phyloP scores from a whole-genome alignment of 2,797 vertebrate genomes.

The Xenentodon cancila region DNA sequence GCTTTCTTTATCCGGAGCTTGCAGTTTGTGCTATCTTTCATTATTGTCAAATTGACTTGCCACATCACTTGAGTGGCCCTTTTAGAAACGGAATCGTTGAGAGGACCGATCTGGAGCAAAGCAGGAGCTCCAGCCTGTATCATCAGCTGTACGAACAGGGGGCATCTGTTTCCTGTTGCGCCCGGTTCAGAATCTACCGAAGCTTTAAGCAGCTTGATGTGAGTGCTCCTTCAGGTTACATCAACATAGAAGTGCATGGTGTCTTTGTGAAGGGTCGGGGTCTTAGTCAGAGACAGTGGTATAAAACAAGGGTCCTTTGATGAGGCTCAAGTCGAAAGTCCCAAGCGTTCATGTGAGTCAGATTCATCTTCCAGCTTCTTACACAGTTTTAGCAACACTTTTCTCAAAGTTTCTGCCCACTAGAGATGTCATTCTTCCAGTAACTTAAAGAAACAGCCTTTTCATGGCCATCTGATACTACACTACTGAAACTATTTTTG shows the following conservation, averaged over 20 bases:
- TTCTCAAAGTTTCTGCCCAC: too few relatives aligned
- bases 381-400: too few relatives aligned
- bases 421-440: too few relatives aligned
- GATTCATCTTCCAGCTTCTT: too few relatives aligned
- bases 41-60: conserved; percentile 77
- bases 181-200: conserved; percentile 32
- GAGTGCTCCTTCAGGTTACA: conserved; percentile 37
- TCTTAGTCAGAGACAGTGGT: conserved; percentile 16
- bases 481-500: too few relatives aligned
- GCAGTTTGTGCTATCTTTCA: conserved; percentile 76
- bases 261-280: not conserved
- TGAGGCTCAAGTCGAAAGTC: too few relatives aligned
- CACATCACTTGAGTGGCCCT: conserved; percentile 70
- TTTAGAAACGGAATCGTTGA: conserved; percentile 57
- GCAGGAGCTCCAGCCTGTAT: conserved; percentile 40
- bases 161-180: conserved; percentile 49
- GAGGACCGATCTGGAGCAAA: conserved; percentile 43
- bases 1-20: conserved; percentile 72
- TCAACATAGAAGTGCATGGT: conserved; percentile 35
- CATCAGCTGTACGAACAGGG: conserved; percentile 30
- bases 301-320: conserved; percentile 7
- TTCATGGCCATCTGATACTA: too few relatives aligned
- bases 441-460: too few relatives aligned
- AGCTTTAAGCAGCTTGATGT: conserved; percentile 26
- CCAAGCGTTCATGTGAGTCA: too few relatives aligned